phyloP scores from a whole-genome alignment of 2,113 vertebrate species.

The Scolopax mira region DNA sequence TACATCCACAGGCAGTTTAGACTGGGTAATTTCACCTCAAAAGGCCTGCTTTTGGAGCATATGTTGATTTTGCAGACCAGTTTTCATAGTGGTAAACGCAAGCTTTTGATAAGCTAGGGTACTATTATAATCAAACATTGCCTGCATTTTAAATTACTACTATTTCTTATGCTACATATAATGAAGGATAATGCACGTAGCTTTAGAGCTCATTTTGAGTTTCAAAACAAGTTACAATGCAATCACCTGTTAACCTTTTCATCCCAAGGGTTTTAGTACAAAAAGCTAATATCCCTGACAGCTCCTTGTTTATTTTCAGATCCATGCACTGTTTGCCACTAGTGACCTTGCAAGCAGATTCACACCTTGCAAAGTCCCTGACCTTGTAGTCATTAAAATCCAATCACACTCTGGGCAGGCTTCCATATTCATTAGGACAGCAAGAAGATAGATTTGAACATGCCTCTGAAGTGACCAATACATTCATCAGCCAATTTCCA shows the following conservation, averaged over 20 bases:
- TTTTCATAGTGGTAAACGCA: slow-evolving; percentile 10
- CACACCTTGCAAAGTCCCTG: slow-evolving; percentile 65
- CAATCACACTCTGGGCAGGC: slow-evolving; percentile 67
- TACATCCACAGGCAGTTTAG: not conserved
- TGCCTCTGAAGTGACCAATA: slow-evolving; percentile 72
- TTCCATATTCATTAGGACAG: slow-evolving; percentile 75
- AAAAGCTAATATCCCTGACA: slow-evolving; percentile 69
- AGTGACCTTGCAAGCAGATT: slow-evolving; percentile 68
- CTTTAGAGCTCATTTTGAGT: slow-evolving; percentile 59
- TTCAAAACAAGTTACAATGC: slow-evolving; percentile 66
- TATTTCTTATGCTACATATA: slow-evolving; percentile 44
- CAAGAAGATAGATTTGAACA: slow-evolving; percentile 74
- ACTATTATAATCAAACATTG: slow-evolving; percentile 47
- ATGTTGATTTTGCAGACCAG: not conserved
- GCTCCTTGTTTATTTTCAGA: slow-evolving; percentile 69
- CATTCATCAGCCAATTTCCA: slow-evolving; percentile 75
- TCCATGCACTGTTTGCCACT: slow-evolving; percentile 49
- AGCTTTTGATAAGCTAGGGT: slow-evolving; percentile 31
- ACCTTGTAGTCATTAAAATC: slow-evolving; percentile 75
- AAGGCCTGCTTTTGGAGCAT: not conserved
- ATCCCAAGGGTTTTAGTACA: slow-evolving; percentile 65
- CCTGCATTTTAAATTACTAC: slow-evolving; percentile 37
- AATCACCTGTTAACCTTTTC: slow-evolving; percentile 66
- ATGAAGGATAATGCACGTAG: slow-evolving; percentile 46
- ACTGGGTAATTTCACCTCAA: not conserved